phyloP scores from a whole-genome alignment of 2,888 invertebrate genomes.

The Trachelus tabidus region DNA sequence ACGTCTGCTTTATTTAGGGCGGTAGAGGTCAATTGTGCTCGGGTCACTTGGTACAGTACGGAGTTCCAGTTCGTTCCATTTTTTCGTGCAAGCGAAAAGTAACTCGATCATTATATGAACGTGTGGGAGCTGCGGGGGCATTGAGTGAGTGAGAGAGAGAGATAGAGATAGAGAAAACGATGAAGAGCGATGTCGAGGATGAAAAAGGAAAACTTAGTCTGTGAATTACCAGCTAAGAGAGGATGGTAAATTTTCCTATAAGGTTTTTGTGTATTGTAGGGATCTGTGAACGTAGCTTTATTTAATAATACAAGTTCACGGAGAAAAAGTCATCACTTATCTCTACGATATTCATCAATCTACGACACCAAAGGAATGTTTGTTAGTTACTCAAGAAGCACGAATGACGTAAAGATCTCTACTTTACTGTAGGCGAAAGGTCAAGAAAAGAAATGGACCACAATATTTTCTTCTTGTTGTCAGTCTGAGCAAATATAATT shows the following conservation, averaged over 20 bases:
- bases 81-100: background rate
- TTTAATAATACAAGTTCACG: no score
- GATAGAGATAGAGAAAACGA: background rate
- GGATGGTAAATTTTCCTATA: no score
- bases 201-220: no score
- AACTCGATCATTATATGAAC: background rate
- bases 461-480: background rate
- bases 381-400: background rate
- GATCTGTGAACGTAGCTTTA: no score
- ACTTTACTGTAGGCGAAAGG: background rate
- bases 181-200: background rate
- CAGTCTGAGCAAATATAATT: background rate
- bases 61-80: background rate
- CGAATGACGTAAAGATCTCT: background rate
- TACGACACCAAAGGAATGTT: background rate
- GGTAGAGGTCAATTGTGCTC: background rate
- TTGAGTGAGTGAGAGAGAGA: background rate
- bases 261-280: no score
- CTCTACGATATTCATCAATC: no score
- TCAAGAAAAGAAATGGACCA: background rate
- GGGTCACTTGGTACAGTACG: background rate
- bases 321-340: no score
- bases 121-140: background rate
- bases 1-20: background rate
- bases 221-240: no score